Conservation (phyloP, 2,888 invertebrate species). For the Desoria tigrina region DNA sequence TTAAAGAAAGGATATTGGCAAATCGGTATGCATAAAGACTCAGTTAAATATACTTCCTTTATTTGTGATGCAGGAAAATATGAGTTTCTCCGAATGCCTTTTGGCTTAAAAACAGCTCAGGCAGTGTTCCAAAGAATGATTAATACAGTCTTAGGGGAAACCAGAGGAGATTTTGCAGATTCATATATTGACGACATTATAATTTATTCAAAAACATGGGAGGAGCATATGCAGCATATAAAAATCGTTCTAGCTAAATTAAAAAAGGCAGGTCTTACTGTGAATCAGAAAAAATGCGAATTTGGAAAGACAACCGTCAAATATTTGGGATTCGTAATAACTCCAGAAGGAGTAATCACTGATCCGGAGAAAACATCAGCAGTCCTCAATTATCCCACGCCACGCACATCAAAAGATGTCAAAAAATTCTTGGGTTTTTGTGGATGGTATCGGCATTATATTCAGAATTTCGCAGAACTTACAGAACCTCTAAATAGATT, state of each 20-base stretch:
- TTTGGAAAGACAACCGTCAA: too few relatives aligned
- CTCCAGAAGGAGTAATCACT: neutral
- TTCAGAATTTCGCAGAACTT: conserved; percentile 32
- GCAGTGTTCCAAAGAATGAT: neutral
- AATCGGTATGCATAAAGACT: too few relatives aligned
- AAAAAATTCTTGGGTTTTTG: conserved; percentile 26
- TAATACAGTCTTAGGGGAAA: neutral
- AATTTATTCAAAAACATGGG: neutral
- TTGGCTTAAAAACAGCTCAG: neutral
- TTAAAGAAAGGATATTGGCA: neutral
- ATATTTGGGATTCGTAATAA: neutral
- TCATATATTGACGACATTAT: conserved; percentile 8
- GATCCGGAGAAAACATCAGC: neutral
- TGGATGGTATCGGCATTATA: conserved; percentile 47
- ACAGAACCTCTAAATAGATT: conserved; percentile 36
- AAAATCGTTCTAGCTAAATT: neutral
- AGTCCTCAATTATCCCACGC: conserved; percentile 14
- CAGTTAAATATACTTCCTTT: neutral
- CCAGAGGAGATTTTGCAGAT: neutral
- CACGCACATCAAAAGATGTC: conserved; percentile 24
- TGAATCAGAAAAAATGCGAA: neutral
- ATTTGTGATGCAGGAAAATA: neutral
- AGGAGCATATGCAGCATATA: conserved; percentile 2
- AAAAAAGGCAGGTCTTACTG: neutral
- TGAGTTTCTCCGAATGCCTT: conserved; percentile 9